These are phyloP conservation scores for Xestia rhomboidea DNA, from an alignment of 2,888 invertebrate genomes.

Conservation along the genomic window DNA sequence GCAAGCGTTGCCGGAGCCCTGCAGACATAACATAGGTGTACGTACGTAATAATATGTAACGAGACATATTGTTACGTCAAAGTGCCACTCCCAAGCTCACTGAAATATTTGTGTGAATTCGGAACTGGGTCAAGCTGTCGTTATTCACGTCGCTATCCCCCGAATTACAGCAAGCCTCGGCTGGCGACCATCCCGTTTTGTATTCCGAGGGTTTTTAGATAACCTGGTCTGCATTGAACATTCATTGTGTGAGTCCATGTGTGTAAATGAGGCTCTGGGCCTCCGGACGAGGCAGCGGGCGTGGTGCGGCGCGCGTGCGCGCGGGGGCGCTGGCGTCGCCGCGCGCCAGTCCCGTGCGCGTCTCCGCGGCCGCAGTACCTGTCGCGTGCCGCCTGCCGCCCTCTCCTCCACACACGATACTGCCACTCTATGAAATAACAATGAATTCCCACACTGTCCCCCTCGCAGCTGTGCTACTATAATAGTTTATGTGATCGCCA, in stretches of 20 bases:
- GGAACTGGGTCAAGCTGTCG: conserved; percentile 83
- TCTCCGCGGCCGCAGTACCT: conserved; percentile 77
- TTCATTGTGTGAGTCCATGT: conserved; percentile 75
- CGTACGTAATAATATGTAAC: conserved; percentile 62
- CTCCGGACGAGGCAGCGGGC: conserved; percentile 63
- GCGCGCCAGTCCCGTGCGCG: conserved; percentile 84
- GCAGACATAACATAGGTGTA: conserved; percentile 49
- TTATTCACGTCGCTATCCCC: conserved; percentile 66
- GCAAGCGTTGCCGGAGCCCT: conserved; percentile 34
- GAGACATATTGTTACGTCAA: conserved; percentile 77
- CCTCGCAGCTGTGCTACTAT: conserved; percentile 78
- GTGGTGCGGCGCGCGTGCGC: conserved; percentile 75
- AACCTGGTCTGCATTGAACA: conserved; percentile 72
- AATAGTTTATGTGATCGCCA: conserved; percentile 85
- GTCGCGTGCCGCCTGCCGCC: conserved; percentile 67
- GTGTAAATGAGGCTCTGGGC: conserved; percentile 78
- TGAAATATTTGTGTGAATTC: conserved; percentile 81
- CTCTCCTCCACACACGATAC: conserved; percentile 70
- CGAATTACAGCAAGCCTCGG: conserved; percentile 65
- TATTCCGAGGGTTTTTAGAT: conserved; percentile 71
- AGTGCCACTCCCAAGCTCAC: conserved; percentile 82
- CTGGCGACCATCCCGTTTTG: conserved; percentile 70
- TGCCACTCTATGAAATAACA: conserved; percentile 81
- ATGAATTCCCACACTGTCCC: conserved; percentile 76
- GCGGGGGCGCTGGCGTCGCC: conserved; percentile 83